phyloP scores from a whole-genome alignment of 1,140 invertebrate genomes.

The Lepidotrigona ventralis region DNA sequence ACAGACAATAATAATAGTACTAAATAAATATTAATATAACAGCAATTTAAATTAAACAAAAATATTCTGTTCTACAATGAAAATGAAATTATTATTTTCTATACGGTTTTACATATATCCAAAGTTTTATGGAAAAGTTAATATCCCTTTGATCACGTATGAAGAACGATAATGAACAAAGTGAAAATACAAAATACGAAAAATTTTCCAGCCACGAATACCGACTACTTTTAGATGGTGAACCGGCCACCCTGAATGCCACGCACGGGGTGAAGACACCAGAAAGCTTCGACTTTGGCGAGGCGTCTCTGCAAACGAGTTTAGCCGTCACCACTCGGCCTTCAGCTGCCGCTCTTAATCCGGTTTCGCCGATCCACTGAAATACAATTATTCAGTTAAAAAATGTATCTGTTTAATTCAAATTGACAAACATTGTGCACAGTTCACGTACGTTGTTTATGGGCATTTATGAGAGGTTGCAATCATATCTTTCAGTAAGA shows the following conservation, averaged over 20 bases:
- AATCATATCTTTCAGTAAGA: too few relatives aligned
- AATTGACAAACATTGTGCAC: too few relatives aligned
- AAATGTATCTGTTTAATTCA: too few relatives aligned
- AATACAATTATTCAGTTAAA: slow-evolving; percentile 62
- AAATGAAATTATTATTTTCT: background rate
- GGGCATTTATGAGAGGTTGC: too few relatives aligned
- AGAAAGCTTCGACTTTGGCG: slow-evolving; percentile 78
- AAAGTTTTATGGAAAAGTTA: background rate
- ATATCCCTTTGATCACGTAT: background rate
- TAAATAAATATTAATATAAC: background rate
- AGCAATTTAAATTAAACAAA: background rate
- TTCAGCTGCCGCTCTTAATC: slow-evolving; percentile 86
- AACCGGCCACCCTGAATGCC: slow-evolving; percentile 90
- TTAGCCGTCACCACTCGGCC: slow-evolving; percentile 89
- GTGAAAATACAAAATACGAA: background rate
- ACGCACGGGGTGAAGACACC: slow-evolving; percentile 90
- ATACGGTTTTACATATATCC: background rate
- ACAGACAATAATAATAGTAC: too few relatives aligned
- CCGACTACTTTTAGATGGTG: slow-evolving; percentile 87
- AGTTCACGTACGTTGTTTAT: too few relatives aligned
- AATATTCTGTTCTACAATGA: background rate
- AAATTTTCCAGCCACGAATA: slow-evolving; percentile 26
- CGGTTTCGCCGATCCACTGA: slow-evolving; percentile 90
- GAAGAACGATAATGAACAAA: background rate
- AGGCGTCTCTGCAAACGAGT: slow-evolving; percentile 89